Percentiles rank a stretch among this genome's conserved stretches.
phyloP scores from a whole-genome alignment of 2,113 vertebrate species.

The Tichodroma muraria region DNA sequence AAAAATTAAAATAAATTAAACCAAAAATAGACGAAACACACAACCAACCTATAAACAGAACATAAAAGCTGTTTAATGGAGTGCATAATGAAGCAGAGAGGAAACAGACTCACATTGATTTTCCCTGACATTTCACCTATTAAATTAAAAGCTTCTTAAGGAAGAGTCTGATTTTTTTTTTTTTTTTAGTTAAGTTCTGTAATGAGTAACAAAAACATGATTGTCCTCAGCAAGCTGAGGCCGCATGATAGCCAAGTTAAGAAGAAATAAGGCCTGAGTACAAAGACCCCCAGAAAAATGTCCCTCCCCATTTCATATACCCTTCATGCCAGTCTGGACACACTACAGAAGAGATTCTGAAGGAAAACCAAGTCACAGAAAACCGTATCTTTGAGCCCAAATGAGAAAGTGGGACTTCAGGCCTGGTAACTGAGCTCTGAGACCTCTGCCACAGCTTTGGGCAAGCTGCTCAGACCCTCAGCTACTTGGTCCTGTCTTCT shows the following conservation, averaged over 20 bases:
- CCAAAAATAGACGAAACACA: not conserved
- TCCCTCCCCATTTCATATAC: not conserved
- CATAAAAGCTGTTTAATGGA: constrained; percentile 74
- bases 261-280: not conserved
- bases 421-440: not conserved
- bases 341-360: not conserved
- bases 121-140: constrained; percentile 75
- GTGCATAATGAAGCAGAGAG: constrained; percentile 64
- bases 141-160: constrained; percentile 73
- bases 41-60: constrained; percentile 73
- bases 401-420: not conserved
- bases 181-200: constrained; percentile 51
- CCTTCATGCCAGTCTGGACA: not conserved
- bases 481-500: not conserved
- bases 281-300: not conserved
- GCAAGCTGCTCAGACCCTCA: not conserved
- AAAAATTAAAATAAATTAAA: constrained; percentile 5
- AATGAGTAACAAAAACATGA: constrained; percentile 66
- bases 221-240: constrained; percentile 30
- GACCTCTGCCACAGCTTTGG: not conserved
- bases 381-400: not conserved
- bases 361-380: not conserved
- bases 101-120: constrained; percentile 66
- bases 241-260: constrained; percentile 17
- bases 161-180: constrained; percentile 43